Base-by-base conservation (phyloP, 1,140 invertebrate species). In the Leptinotarsa lineolata region DNA sequence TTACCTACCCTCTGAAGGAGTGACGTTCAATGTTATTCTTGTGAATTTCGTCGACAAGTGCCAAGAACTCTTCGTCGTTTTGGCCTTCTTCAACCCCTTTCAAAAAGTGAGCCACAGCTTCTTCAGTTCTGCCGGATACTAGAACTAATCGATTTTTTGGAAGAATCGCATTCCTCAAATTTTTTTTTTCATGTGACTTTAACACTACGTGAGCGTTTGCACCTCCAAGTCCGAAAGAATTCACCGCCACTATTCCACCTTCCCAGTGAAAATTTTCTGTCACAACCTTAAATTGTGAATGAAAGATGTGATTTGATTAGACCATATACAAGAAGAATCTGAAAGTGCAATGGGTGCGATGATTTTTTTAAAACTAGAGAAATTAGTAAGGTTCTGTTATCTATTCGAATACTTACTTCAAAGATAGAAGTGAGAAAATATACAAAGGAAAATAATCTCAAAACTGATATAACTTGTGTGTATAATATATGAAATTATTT, bases 71-170 rank as follows among this genome's bases (percentile, higher is more conserved):
- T 4, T 82, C 81, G 74, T 80, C 85, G 75, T 90, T 88, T n/a
- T 88, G 77, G 0, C 89, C 85, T 44, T 86, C 88, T 74, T 88
- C 86, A 21, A 93, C 83, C 65, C 90, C 87, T 72, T 91, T 84
- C 8, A 97, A 84, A 61, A 96, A 86, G 67, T 83, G 82, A 59
- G 90, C 85, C 0, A 96, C 88, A 6, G 91, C 90, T 73, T 94
- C 86, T 77, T 89, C 86, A 0, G 88, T 89, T 45, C 93, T 87
- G 21, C 91, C 91, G 69, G 89, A 89, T 68, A 87, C 88, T 0
- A 84, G 80, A 2, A 92, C 87, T 13, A 94, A 78, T 66, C 91
- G 70, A 59, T 84, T 2, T 88, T 88, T 21, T 54, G 30, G 30
- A 87, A 67, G 73, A 85, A 79, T 61, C 11, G 15, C 20, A 5